Percentiles rank a stretch among this genome's conserved stretches.
phyloP scores from a whole-genome alignment of 2,113 vertebrate species.

The Megaceryle torquata region DNA sequence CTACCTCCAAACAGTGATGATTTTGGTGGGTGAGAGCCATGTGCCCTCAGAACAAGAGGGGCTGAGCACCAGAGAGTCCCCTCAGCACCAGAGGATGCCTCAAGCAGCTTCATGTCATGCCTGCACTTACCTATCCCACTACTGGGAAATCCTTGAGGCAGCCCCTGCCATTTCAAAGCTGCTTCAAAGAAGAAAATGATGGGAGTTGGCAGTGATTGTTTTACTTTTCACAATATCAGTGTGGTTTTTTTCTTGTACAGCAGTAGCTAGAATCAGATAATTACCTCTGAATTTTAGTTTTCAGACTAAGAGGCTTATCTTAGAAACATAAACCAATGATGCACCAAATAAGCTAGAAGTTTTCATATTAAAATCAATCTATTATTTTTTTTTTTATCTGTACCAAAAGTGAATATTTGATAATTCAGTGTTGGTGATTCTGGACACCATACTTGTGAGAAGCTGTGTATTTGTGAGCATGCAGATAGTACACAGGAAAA shows the following conservation, averaged over 20 bases:
- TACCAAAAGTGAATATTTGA: background rate
- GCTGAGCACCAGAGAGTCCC: background rate
- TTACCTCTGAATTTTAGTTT: background rate
- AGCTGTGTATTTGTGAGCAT: background rate
- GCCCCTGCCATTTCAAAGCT: background rate
- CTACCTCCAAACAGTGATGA: accelerated
- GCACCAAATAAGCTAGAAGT: background rate
- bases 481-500: background rate
- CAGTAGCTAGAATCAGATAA: background rate
- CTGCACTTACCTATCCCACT: background rate
- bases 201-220: background rate
- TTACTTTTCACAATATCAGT: background rate
- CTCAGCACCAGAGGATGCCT: accelerated
- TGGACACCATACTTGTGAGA: background rate
- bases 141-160: background rate
- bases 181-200: background rate
- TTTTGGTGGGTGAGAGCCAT: background rate
- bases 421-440: background rate
- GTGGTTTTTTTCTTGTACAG: background rate
- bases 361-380: background rate
- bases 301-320: background rate
- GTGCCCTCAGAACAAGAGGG: background rate
- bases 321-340: background rate
- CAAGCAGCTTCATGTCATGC: accelerated
- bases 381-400: background rate